Percentiles rank a stretch among this genome's conserved stretches.
Conservation (phyloP, 2,888 invertebrate genomes). For the Eupithecia subumbrata region DNA sequence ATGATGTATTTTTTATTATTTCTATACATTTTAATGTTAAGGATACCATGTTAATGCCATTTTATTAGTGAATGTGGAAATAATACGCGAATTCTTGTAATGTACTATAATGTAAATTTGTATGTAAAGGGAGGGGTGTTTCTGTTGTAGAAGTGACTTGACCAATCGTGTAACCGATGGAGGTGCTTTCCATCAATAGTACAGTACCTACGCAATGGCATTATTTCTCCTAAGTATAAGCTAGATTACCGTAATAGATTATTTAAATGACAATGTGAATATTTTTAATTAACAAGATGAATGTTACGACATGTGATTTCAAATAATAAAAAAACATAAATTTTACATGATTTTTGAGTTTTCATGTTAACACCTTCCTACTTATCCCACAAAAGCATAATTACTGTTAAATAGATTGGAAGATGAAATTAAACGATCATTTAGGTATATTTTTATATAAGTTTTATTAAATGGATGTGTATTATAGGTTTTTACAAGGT, state of each 20-base stretch:
- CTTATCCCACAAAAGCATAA: not conserved
- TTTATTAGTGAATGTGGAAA: constrained; percentile 79
- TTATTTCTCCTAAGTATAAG: constrained; percentile 82
- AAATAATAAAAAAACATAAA: constrained; percentile 86
- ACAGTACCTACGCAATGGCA: constrained; percentile 71
- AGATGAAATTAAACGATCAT: constrained; percentile 19
- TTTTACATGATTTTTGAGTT: constrained; percentile 77
- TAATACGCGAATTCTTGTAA: constrained; percentile 76
- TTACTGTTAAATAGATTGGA: not conserved
- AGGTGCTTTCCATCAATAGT: constrained; percentile 64
- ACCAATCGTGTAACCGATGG: constrained; percentile 79
- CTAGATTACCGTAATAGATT: constrained; percentile 85
- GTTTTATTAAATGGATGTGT: constrained; percentile 55
- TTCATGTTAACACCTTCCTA: constrained; percentile 33
- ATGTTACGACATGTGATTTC: constrained; percentile 86
- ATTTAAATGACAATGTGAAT: constrained; percentile 87
- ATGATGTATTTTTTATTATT: constrained; percentile 82
- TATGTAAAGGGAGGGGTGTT: constrained; percentile 74
- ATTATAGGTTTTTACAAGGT: constrained; percentile 59
- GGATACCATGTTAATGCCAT: constrained; percentile 81
- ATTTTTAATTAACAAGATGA: constrained; percentile 87
- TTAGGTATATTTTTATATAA: constrained; percentile 28
- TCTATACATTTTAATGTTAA: constrained; percentile 77
- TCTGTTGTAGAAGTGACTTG: constrained; percentile 77
- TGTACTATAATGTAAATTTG: constrained; percentile 83